phyloP scores from a whole-genome alignment of 2,113 vertebrate species.

The Platichthys stellatus region DNA sequence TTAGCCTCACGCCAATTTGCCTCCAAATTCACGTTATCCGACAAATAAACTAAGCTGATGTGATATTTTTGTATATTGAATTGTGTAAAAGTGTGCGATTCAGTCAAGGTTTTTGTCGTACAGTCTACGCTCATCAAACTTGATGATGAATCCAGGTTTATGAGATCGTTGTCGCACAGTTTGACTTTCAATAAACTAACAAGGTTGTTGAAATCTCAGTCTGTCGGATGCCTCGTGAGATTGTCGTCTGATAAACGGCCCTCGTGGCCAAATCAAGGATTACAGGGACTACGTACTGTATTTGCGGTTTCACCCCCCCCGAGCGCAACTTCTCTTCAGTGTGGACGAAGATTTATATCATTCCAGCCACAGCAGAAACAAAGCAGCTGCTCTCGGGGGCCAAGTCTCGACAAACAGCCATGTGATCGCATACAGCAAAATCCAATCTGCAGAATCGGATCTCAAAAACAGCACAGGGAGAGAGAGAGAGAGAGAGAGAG shows the following conservation, averaged over 20 bases:
- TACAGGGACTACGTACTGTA: neutral
- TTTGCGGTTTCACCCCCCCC: slow-evolving; percentile 2
- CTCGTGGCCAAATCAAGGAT: neutral
- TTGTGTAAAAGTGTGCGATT: too few species aligned
- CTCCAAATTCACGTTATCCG: too few species aligned
- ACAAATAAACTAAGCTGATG: too few species aligned
- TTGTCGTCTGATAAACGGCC: neutral
- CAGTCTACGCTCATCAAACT: neutral
- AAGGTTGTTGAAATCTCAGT: neutral
- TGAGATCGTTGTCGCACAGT: neutral
- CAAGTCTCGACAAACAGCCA: neutral
- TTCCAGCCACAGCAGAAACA: neutral
- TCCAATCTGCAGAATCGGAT: slow-evolving; percentile 14
- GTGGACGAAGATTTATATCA: slow-evolving; percentile 38
- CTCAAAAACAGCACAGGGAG: slow-evolving; percentile 6
- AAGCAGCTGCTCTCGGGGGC: too few species aligned
- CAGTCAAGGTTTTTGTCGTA: too few species aligned
- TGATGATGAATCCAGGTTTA: neutral
- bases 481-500: too few species aligned
- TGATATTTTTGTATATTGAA: neutral
- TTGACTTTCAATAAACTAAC: neutral
- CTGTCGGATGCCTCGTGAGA: neutral
- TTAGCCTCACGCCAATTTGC: too few species aligned
- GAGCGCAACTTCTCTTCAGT: slow-evolving; percentile 10
- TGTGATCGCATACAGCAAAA: slow-evolving; percentile 22